These are phyloP conservation scores for Elysia crispata DNA, from an alignment of 2,888 invertebrate genomes.

Conservation along the genomic window DNA sequence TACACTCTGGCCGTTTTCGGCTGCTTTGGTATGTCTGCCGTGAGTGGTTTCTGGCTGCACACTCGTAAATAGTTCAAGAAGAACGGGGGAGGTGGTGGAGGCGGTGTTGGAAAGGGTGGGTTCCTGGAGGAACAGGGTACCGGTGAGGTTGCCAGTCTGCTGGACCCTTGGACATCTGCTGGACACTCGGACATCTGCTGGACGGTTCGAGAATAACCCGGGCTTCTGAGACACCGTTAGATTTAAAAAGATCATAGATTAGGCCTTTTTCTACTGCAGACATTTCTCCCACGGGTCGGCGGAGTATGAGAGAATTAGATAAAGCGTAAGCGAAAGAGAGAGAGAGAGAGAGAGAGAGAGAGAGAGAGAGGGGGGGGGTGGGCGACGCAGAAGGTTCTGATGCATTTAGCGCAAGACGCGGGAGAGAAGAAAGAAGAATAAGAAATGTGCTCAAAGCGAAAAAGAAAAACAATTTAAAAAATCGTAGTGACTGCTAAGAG, in stretches of 20 bases:
- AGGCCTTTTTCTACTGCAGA: too few species aligned
- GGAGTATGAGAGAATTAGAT: neutral
- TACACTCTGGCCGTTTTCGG: slow-evolving; percentile 16
- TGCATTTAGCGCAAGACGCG: too few species aligned
- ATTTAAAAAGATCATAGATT: neutral
- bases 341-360: neutral
- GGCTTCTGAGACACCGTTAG: neutral
- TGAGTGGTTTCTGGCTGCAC: neutral
- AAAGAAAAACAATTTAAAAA: too few species aligned
- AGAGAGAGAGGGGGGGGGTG: neutral
- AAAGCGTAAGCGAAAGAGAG: neutral
- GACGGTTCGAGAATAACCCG: too few species aligned
- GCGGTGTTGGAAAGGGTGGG: too few species aligned
- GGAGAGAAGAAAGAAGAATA: too few species aligned
- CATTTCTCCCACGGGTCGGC: too few species aligned
- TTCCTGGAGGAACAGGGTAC: too few species aligned
- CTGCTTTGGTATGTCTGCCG: neutral
- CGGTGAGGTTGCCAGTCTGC: too few species aligned
- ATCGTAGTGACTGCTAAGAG: too few species aligned
- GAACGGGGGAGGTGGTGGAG: neutral
- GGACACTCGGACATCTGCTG: too few species aligned
- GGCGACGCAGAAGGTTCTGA: neutral
- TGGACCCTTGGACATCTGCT: neutral
- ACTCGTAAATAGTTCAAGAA: neutral
- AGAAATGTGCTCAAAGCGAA: too few species aligned